Conservation (phyloP, 2,888 invertebrate genomes). For the Drosophila limbata region DNA sequence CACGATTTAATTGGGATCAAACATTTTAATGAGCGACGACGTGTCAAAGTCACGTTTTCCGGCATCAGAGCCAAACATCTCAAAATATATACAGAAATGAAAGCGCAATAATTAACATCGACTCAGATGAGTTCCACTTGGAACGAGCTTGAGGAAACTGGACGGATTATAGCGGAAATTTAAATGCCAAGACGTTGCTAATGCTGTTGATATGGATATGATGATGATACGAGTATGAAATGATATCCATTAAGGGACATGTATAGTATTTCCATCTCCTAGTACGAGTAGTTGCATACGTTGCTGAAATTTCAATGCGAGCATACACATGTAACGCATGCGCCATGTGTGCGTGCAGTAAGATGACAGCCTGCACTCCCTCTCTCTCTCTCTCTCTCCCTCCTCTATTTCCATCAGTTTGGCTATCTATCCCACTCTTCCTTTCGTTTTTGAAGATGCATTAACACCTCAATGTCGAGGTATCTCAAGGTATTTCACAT, state of each 20-base stretch:
- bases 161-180: constrained; percentile 59
- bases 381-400: background rate
- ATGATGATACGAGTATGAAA: constrained; percentile 40
- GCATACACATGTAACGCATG: constrained; percentile 42
- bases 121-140: constrained; percentile 15
- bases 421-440: constrained; percentile 5
- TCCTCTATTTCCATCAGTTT: background rate
- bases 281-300: constrained; percentile 11
- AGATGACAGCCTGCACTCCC: constrained; percentile 37
- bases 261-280: constrained; percentile 34
- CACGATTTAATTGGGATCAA: constrained; percentile 61
- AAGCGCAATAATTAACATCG: constrained; percentile 66
- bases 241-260: constrained; percentile 32
- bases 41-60: constrained; percentile 62
- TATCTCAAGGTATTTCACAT: constrained; percentile 28
- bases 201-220: constrained; percentile 34
- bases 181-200: constrained; percentile 67
- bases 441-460: constrained; percentile 42
- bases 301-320: constrained; percentile 53
- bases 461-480: constrained; percentile 62
- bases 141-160: constrained; percentile 11
- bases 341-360: constrained; percentile 35
- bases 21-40: constrained; percentile 75
- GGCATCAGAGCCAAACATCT: constrained; percentile 26
- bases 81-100: constrained; percentile 67